Evolutionary conservation across 2,797 vertebrate genomes (phyloP).

Genomic region (Enteromius unitaeniatus): DNA sequence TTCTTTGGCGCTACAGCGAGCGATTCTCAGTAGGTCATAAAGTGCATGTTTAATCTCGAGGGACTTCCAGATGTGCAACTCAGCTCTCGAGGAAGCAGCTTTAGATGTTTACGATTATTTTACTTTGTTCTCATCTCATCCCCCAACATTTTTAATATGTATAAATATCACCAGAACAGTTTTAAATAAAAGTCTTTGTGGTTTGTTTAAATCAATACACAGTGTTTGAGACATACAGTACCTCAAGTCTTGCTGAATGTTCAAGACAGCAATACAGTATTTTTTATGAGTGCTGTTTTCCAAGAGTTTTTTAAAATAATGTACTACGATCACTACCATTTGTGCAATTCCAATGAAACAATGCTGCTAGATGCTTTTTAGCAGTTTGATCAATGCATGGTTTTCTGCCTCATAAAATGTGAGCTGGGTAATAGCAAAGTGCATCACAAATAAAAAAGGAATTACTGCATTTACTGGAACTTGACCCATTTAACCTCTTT

Average conservation of each 20-base stretch:
- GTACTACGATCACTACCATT: not conserved
- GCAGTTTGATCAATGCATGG: not conserved
- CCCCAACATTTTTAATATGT: conserved; percentile 28
- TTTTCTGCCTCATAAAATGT: conserved; percentile 28
- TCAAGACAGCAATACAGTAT: not conserved
- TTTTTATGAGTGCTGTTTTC: conserved; percentile 8
- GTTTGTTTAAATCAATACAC: conserved; percentile 27
- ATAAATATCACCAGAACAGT: conserved; percentile 13
- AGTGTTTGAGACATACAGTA: conserved; percentile 4
- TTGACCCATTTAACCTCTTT: conserved; percentile 37
- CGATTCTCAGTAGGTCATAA: conserved; percentile 72
- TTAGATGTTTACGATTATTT: conserved; percentile 66
- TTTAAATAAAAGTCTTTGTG: conserved; percentile 8
- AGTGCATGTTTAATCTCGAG: conserved; percentile 70
- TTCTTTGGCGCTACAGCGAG: conserved; percentile 66
- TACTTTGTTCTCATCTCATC: conserved; percentile 38
- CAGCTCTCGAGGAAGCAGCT: conserved; percentile 58
- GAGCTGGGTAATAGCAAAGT: conserved; percentile 7
- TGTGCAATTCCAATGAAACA: not conserved
- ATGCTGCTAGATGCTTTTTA: not conserved
- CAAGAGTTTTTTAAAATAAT: conserved; percentile 11
- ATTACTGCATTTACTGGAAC: conserved; percentile 13
- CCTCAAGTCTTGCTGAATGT: not conserved
- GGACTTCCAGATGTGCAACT: conserved; percentile 73
- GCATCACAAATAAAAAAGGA: conserved; percentile 14